Evolutionary conservation across 2,888 invertebrate genomes (phyloP).

Genomic region (Frankliniella intonsa): DNA sequence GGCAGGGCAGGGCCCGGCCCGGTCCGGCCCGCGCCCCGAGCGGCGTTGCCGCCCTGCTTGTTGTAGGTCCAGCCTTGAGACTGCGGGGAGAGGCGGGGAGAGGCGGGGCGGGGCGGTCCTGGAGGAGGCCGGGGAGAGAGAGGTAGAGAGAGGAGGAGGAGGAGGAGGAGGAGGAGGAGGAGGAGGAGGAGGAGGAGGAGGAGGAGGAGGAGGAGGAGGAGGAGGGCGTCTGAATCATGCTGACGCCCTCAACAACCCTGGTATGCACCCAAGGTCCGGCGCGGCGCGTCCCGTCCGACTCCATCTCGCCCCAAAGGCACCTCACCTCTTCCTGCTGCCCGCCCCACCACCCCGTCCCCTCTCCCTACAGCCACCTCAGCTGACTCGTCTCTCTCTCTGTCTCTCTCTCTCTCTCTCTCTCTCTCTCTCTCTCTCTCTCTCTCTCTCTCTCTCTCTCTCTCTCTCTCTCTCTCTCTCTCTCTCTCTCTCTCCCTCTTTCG

Average conservation of each 20-base stretch:
- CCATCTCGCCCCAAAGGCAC: too few species aligned
- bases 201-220: neutral
- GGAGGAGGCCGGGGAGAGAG: neutral
- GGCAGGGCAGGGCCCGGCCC: neutral
- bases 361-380: too few species aligned
- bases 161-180: neutral
- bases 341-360: too few species aligned
- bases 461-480: too few species aligned
- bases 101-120: neutral
- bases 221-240: neutral
- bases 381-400: too few species aligned
- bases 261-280: neutral
- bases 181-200: neutral
- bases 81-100: neutral
- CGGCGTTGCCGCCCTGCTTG: neutral
- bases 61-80: too few species aligned
- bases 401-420: too few species aligned
- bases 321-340: too few species aligned
- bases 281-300: neutral
- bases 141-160: neutral
- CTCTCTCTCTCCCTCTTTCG: too few species aligned
- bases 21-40: neutral
- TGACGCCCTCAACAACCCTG: constrained; percentile 10
- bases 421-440: too few species aligned
- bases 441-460: too few species aligned